Evolutionary conservation across 2,888 invertebrate species (phyloP).

Genomic region (Caenorhabditis macrosperma): DNA sequence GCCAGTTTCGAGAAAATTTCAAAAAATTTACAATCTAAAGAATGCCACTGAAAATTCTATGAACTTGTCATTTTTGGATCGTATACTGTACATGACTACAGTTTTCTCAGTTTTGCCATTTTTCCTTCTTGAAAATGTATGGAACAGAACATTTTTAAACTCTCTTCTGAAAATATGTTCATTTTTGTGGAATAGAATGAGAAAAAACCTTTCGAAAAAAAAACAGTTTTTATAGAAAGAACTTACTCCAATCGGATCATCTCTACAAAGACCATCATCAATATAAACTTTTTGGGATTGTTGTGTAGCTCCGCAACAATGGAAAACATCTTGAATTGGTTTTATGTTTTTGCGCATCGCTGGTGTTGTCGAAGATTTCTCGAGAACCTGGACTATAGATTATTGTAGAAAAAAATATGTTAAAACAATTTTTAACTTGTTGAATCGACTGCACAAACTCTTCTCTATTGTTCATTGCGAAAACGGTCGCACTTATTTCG

Average conservation of each 20-base stretch:
- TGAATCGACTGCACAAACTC: slow-evolving; percentile 72
- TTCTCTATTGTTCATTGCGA: slow-evolving; percentile 71
- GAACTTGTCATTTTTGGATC: too few relatives aligned
- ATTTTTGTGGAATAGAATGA: too few relatives aligned
- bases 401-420: neutral
- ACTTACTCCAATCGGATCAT: slow-evolving; percentile 11
- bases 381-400: slow-evolving; percentile 61
- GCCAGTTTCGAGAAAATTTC: too few relatives aligned
- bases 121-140: too few relatives aligned
- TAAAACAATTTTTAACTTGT: slow-evolving; percentile 42
- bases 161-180: too few relatives aligned
- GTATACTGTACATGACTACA: too few relatives aligned
- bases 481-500: slow-evolving; percentile 73
- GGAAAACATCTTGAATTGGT: slow-evolving; percentile 75
- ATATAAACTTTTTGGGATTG: slow-evolving; percentile 66
- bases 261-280: slow-evolving; percentile 65
- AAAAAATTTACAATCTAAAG: too few relatives aligned
- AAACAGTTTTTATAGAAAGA: too few relatives aligned
- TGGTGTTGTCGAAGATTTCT: slow-evolving; percentile 61
- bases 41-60: too few relatives aligned
- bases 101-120: too few relatives aligned
- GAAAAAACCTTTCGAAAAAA: too few relatives aligned
- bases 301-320: slow-evolving; percentile 78
- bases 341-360: slow-evolving; percentile 70
- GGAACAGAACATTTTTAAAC: too few relatives aligned